phyloP scores from a whole-genome alignment of 2,888 invertebrate genomes.

The Chloroclysta siterata region DNA sequence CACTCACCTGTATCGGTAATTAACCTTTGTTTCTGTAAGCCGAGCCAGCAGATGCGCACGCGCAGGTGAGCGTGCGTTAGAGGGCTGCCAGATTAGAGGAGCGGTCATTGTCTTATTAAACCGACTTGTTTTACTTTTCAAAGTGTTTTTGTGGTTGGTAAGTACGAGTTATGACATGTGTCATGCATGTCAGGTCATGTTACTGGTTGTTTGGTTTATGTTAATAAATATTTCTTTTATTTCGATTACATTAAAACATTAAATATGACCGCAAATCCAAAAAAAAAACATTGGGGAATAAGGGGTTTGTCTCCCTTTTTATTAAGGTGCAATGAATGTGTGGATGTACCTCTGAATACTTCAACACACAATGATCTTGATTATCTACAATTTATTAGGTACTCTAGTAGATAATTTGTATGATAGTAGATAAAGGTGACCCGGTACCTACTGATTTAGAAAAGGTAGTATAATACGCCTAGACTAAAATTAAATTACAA shows the following conservation, averaged over 20 bases:
- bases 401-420: too few relatives aligned
- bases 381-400: too few relatives aligned
- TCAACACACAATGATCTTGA: too few relatives aligned
- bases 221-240: too few relatives aligned
- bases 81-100: slow-evolving; percentile 19
- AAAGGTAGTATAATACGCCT: too few relatives aligned
- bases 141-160: slow-evolving; percentile 4
- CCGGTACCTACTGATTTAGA: too few relatives aligned
- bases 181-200: background rate
- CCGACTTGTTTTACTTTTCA: background rate
- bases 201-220: background rate
- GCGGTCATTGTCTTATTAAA: slow-evolving; percentile 5
- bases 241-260: background rate
- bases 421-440: too few relatives aligned
- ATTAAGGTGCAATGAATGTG: too few relatives aligned
- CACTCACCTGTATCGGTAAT: slow-evolving; percentile 23
- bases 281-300: background rate
- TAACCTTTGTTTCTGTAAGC: slow-evolving; percentile 20
- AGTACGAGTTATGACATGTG: background rate
- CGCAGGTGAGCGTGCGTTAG: slow-evolving; percentile 19
- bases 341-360: too few relatives aligned
- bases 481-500: too few relatives aligned
- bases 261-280: background rate
- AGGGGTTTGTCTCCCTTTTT: too few relatives aligned
- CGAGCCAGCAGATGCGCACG: slow-evolving; percentile 21